phyloP scores from a whole-genome alignment of 2,113 vertebrate species.

The Platysteira castanea region DNA sequence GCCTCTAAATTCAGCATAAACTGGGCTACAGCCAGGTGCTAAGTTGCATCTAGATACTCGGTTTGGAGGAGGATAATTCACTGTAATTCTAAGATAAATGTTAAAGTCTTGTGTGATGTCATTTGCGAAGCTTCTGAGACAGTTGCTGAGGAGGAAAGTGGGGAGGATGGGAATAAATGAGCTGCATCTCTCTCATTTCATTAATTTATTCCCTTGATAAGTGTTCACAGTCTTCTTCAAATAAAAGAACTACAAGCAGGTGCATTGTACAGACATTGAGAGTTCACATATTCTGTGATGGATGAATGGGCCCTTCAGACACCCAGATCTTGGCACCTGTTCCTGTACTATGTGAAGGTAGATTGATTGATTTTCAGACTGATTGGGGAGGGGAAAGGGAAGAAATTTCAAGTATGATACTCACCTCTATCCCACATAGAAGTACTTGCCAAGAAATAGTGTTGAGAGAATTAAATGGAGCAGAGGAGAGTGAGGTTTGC shows the following conservation, averaged over 20 bases:
- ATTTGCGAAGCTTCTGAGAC: not conserved
- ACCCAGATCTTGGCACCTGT: not conserved
- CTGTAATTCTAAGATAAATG: not conserved
- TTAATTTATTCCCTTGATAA: not conserved
- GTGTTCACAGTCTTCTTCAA: not conserved
- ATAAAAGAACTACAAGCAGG: not conserved
- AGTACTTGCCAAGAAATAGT: not conserved
- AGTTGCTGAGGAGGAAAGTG: not conserved
- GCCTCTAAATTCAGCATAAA: not conserved
- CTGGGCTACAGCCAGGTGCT: not conserved
- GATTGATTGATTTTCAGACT: not conserved
- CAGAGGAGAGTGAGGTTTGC: not conserved
- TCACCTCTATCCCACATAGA: not conserved
- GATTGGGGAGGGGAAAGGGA: accelerated
- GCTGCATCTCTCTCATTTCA: not conserved
- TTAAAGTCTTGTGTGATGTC: not conserved
- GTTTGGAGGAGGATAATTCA: not conserved
- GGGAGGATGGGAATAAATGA: not conserved
- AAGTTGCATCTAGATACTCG: not conserved
- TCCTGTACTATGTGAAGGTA: not conserved
- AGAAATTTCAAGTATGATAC: not conserved
- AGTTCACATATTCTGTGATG: not conserved
- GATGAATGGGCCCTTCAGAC: slow-evolving; percentile 4
- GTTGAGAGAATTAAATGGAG: not conserved
- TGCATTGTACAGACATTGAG: not conserved